Conservation (phyloP, 2,888 invertebrate species). For the Tenthredo scrophulariae region DNA sequence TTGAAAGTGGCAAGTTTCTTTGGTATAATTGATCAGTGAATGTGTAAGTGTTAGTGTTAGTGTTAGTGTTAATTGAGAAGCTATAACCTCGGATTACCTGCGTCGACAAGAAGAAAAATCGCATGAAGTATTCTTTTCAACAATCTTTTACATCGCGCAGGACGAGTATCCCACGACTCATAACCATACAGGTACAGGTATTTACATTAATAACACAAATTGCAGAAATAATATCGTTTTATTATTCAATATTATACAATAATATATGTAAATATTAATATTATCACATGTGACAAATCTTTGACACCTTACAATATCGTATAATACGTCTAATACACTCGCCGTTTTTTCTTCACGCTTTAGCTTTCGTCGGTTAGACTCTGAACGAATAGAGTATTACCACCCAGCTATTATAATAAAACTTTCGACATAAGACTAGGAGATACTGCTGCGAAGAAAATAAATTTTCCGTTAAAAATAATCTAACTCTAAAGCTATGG, state of each 20-base stretch:
- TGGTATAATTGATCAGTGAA: not conserved
- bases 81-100: not conserved
- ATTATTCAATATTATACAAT: constrained; percentile 33
- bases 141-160: too few species aligned
- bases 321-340: not conserved
- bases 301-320: not conserved
- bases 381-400: not conserved
- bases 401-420: not conserved
- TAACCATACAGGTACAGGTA: not conserved
- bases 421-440: not conserved
- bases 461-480: not conserved
- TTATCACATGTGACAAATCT: constrained; percentile 35
- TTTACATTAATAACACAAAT: not conserved
- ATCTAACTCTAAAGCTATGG: not conserved
- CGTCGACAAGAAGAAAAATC: not conserved
- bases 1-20: not conserved
- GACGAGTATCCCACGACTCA: too few species aligned
- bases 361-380: not conserved
- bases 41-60: not conserved
- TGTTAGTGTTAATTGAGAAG: not conserved
- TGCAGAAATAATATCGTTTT: constrained; percentile 40
- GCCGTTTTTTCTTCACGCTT: not conserved
- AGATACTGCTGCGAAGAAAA: not conserved
- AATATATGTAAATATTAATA: constrained; percentile 33
- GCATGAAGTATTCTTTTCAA: not conserved